These are phyloP conservation scores for Heliconius hortense DNA, from an alignment of 2,888 invertebrate species.

Conservation along the genomic window DNA sequence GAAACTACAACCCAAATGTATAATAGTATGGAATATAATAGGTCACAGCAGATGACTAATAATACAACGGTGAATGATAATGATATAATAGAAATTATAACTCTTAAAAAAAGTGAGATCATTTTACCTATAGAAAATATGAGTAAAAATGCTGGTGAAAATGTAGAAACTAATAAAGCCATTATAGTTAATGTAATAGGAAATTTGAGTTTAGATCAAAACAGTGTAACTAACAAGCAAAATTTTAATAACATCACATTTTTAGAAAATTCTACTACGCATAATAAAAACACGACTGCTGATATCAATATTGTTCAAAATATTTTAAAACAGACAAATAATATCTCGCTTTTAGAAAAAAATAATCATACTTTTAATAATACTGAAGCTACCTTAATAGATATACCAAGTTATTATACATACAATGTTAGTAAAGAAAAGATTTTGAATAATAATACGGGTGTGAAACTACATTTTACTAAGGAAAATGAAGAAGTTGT, in stretches of 20 bases:
- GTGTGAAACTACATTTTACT: not conserved
- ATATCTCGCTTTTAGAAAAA: not conserved
- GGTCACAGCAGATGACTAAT: not conserved
- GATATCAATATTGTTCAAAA: not conserved
- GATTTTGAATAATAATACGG: not conserved
- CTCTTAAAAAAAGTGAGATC: not conserved
- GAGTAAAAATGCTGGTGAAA: not conserved
- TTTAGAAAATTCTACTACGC: not conserved
- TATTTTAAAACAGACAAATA: not conserved
- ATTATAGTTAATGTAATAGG: not conserved
- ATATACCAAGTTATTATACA: not conserved
- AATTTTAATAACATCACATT: not conserved
- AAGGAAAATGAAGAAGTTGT: not conserved
- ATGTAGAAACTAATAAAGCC: not conserved
- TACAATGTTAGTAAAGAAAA: not conserved
- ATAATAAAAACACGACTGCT: not conserved
- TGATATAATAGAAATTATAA: not conserved
- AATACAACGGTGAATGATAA: not conserved
- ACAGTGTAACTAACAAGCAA: not conserved
- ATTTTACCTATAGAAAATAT: not conserved
- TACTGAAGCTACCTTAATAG: not conserved
- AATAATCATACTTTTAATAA: not conserved
- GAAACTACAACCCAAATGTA: not conserved
- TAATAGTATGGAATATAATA: not conserved
- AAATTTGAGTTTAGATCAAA: not conserved